phyloP scores from a whole-genome alignment of 2,797 vertebrate genomes.

The Anabas testudineus region DNA sequence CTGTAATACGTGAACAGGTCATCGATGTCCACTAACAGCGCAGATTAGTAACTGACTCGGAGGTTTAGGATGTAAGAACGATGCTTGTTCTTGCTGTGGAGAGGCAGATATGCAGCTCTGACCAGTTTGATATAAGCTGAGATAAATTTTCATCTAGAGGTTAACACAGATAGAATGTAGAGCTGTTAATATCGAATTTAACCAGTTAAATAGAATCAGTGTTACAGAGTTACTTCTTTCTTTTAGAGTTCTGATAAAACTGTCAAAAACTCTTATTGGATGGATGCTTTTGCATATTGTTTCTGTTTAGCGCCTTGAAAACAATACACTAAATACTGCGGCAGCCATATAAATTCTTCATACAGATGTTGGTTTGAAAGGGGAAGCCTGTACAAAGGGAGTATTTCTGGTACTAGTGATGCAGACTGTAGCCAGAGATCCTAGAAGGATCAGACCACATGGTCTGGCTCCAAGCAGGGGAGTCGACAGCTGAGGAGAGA shows the following conservation, averaged over 20 bases:
- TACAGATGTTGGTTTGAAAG: conserved; percentile 1
- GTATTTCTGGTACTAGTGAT: conserved; percentile 43
- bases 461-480: conserved; percentile 57
- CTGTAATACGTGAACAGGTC: background rate
- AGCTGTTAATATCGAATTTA: no score
- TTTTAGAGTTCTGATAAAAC: background rate
- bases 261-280: background rate
- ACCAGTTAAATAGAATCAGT: background rate
- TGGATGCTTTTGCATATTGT: background rate
- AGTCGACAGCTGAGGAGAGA: conserved; percentile 77
- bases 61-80: conserved; percentile 27
- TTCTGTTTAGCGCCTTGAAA: background rate
- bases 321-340: background rate
- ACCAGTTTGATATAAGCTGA: background rate
- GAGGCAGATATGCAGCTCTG: background rate
- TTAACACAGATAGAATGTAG: background rate
- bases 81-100: conserved; percentile 18
- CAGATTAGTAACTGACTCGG: conserved; percentile 3
- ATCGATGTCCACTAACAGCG: conserved; percentile 2
- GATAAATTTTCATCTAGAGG: background rate
- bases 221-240: no score
- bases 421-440: conserved; percentile 34
- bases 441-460: conserved; percentile 55
- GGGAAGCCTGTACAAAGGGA: background rate
- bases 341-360: background rate